Evolutionary conservation across 2,113 vertebrate genomes (phyloP).

Genomic region (Turdus rufiventris): DNA sequence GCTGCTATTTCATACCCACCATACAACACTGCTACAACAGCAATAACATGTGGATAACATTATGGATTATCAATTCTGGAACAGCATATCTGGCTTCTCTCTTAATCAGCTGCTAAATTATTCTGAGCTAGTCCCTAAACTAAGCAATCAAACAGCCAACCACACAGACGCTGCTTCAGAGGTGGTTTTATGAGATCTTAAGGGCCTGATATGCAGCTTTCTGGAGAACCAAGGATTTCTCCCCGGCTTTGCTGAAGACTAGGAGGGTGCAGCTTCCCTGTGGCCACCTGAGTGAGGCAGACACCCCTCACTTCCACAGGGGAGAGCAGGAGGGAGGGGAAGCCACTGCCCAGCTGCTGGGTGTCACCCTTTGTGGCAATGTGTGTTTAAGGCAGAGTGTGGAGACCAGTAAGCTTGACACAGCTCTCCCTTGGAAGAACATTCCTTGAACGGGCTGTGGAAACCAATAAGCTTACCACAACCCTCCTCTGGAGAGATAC

Average conservation of each 20-base stretch:
- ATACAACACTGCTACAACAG: not conserved
- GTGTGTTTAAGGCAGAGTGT: not conserved
- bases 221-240: not conserved
- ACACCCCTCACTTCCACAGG: no score
- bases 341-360: not conserved
- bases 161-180: not conserved
- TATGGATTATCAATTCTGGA: slow-evolving; percentile 6
- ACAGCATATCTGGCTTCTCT: not conserved
- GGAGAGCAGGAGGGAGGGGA: not conserved
- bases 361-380: not conserved
- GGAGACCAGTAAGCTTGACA: no score
- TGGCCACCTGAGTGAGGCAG: not conserved
- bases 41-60: not conserved
- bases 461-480: no score
- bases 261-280: not conserved
- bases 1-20: not conserved
- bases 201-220: not conserved
- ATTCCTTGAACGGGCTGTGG: no score
- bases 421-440: no score
- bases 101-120: not conserved
- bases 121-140: slow-evolving; percentile 7
- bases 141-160: not conserved
- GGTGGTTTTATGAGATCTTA: not conserved
- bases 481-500: no score
- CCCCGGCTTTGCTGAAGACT: not conserved